Evolutionary conservation across 2,113 vertebrate species (phyloP).

Genomic region (Phocoena phocoena): DNA sequence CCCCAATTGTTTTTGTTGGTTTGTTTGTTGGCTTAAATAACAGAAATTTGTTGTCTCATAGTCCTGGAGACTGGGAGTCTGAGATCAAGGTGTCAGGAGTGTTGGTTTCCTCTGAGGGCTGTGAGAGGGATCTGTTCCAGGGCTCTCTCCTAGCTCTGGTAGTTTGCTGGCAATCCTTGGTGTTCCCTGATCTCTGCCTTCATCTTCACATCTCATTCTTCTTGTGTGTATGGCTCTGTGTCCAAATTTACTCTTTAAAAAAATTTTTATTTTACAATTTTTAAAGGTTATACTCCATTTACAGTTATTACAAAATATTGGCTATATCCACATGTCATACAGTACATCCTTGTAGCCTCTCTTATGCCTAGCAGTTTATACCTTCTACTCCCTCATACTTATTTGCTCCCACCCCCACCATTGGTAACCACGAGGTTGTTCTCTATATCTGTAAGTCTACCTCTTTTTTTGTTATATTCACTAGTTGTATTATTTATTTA

Average conservation of each 20-base stretch:
- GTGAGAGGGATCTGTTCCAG: neutral
- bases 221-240: neutral
- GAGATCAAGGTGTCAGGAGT: neutral
- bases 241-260: neutral
- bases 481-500: no score
- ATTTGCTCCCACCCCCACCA: neutral
- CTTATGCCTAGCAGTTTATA: neutral
- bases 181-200: neutral
- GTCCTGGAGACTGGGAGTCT: neutral
- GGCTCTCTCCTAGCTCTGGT: neutral
- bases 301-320: neutral
- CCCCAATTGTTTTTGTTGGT: neutral
- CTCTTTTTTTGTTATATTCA: neutral
- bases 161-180: neutral
- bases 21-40: neutral
- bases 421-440: neutral
- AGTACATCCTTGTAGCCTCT: neutral
- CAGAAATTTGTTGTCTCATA: neutral
- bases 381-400: neutral
- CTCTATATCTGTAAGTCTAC: neutral
- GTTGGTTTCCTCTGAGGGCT: neutral
- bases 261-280: neutral
- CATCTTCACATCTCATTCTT: neutral
- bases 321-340: neutral
- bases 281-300: neutral